Base-by-base conservation (phyloP, 2,113 vertebrate species). In the Condylura cristata region DNA sequence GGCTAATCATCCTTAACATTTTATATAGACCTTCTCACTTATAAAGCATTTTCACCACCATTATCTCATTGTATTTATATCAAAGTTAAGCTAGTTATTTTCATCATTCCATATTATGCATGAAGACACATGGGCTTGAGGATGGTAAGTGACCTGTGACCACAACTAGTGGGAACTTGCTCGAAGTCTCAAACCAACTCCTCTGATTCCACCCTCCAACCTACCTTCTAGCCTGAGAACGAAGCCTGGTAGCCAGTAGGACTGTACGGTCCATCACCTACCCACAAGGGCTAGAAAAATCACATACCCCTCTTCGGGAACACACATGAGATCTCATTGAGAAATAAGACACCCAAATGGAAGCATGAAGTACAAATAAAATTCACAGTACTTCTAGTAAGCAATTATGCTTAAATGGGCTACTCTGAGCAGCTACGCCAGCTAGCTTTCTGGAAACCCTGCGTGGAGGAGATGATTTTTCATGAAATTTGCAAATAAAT, bases 401-500 rank as follows among this genome's bases (percentile, higher is more conserved):
- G 61, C 66, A 65, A 32, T 44, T 65, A 56, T 26, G 39, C 32
- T 32, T 81, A 37, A 87, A 81, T 18, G 24, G 22, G 6, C 39
- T 60, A 22, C 46, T 76, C n/a, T 60, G 46, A 34, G 39, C 46
- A 46, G 46, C n/a, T n/a, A 24, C 68, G 58, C 60, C 76, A 75
- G 9, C 18, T 58, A 66, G 24, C 30, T 93, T 75, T 84, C 51
- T 37, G 20, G 48, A 75, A 93, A 48, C 68, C 60, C 34, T 28
- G 22, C 8, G 11, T 9, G 13, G 37, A 10, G 71, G 41, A 41
- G 28, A 34, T 48, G 18, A 8, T 56, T 56, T 56, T 68, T 46
- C 26, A 51, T 51, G 22, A 76, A 46, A 68, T 76, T 83, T 83
- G 48, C 68, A 84, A 89, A 89, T 65, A 89, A 89, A 78, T 18